Evolutionary conservation across 92 coral and sea anemone species (phyloP), one percentile per base, ranked within the genome.

Genomic region (Virgularia gustaviana): DNA sequence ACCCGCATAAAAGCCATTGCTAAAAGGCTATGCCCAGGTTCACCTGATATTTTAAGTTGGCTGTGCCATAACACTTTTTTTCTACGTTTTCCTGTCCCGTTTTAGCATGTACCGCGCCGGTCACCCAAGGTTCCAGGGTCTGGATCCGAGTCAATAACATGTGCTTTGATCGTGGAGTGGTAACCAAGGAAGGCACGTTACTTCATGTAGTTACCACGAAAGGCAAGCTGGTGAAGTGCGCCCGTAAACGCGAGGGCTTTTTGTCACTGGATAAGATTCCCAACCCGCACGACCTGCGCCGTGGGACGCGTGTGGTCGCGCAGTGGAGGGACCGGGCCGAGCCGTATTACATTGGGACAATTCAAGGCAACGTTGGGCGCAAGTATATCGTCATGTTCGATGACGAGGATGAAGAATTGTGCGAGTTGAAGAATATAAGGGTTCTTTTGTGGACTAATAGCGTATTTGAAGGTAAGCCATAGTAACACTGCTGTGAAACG

Each of bases 401-500:
- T 57, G 97, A 92, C 52, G 97, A 95, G 16, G 97, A 92, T 43
- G 90, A 86, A 83, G 96, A 89, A 10, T 75, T 83, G 52, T 89
- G 88, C 25, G 88, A 88, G 41, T 72, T 92, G 55, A 73, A 74
- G 49, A 90, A 89, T 61, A 76, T 92, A 39, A 75, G 96, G 39
- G 76, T 92, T 51, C 85, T 92, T 24, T 29, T 67, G 34, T 67
- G 74, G 74, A 67, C 74, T n/a, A n/a, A n/a, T n/a, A n/a, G n/a
- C n/a, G n/a, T n/a, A n/a, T n/a, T n/a, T n/a, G n/a, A n/a, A n/a
- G n/a, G n/a, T n/a, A n/a, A n/a, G n/a, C n/a, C n/a, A n/a, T n/a
- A n/a, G n/a, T n/a, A n/a, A n/a, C n/a, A n/a, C n/a, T n/a, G n/a
- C n/a, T n/a, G n/a, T n/a, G n/a, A n/a, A n/a, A n/a, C n/a, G n/a